Evolutionary conservation across 1,140 invertebrate species (phyloP).

Genomic region (Macrobrachium nipponense): DNA sequence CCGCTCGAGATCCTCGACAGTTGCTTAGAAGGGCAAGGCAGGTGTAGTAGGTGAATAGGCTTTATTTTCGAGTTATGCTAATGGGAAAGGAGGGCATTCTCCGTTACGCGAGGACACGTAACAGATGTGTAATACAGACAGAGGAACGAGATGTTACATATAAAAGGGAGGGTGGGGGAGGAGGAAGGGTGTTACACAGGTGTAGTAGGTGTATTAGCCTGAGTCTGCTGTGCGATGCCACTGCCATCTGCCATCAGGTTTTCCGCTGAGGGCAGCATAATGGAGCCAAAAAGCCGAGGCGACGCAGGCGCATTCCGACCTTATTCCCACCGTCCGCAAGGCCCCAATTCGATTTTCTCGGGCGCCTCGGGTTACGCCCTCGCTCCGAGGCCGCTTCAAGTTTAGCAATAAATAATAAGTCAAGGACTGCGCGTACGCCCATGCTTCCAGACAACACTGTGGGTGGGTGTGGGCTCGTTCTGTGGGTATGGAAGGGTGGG

Average conservation of each 20-base stretch:
- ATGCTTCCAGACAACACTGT: slow-evolving; percentile 49
- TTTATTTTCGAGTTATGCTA: too few relatives aligned
- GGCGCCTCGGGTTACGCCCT: slow-evolving; percentile 24
- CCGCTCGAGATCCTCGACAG: too few relatives aligned
- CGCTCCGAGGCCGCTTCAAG: slow-evolving; percentile 28
- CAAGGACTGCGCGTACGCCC: slow-evolving; percentile 50
- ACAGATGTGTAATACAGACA: too few relatives aligned
- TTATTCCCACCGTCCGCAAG: slow-evolving; percentile 17
- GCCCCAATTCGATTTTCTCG: not conserved
- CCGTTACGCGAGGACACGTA: too few relatives aligned
- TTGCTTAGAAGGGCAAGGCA: too few relatives aligned
- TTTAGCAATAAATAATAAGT: slow-evolving; percentile 55
- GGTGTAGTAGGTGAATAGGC: too few relatives aligned
- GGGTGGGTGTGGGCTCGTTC: slow-evolving; percentile 12
- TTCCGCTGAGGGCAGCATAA: not conserved
- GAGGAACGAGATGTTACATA: too few relatives aligned
- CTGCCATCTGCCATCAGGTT: slow-evolving; percentile 35
- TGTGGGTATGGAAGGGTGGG: slow-evolving; percentile 27
- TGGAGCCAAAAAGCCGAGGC: slow-evolving; percentile 1
- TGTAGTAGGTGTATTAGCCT: not conserved
- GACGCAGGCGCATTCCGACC: slow-evolving; percentile 43
- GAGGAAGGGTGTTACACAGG: not conserved
- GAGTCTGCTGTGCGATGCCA: slow-evolving; percentile 26
- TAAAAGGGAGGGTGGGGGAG: not conserved
- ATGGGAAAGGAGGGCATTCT: too few relatives aligned